Conservation (phyloP, 2,113 vertebrate species). For the Actenoides hombroni region DNA sequence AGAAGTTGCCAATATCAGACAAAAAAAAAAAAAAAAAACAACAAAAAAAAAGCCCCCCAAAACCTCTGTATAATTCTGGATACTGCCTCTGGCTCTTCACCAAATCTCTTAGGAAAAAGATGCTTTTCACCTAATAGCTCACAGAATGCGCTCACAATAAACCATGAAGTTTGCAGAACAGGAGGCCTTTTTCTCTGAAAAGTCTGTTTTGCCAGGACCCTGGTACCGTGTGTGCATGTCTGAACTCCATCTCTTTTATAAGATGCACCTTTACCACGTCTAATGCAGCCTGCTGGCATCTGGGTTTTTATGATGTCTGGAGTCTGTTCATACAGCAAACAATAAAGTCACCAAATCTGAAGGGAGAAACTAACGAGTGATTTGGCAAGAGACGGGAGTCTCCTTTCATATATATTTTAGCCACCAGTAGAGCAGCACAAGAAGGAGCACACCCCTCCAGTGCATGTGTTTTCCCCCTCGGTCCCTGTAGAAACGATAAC, state of each 20-base stretch:
- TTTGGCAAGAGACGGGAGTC: not conserved
- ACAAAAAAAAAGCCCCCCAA: not conserved
- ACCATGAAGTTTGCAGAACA: not conserved
- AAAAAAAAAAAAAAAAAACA: too few relatives aligned
- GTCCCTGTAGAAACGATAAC: not conserved
- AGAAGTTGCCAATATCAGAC: not conserved
- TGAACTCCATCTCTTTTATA: not conserved
- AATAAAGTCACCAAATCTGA: not conserved
- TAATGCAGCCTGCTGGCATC: not conserved
- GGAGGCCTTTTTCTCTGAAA: not conserved
- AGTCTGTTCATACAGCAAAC: not conserved
- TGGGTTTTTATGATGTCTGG: not conserved
- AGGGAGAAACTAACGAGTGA: not conserved
- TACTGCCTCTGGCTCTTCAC: not conserved
- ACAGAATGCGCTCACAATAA: not conserved
- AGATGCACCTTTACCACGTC: not conserved
- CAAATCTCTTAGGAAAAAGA: not conserved
- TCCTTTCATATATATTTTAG: not conserved
- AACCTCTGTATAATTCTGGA: not conserved
- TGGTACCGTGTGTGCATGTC: not conserved
- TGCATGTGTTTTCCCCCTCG: not conserved
- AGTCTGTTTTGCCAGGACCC: not conserved
- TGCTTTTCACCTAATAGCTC: not conserved
- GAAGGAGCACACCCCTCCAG: not conserved
- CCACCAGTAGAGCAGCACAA: not conserved